These are phyloP conservation scores for Cairina moschata DNA, from an alignment of 2,113 vertebrate species.

Conservation along the genomic window DNA sequence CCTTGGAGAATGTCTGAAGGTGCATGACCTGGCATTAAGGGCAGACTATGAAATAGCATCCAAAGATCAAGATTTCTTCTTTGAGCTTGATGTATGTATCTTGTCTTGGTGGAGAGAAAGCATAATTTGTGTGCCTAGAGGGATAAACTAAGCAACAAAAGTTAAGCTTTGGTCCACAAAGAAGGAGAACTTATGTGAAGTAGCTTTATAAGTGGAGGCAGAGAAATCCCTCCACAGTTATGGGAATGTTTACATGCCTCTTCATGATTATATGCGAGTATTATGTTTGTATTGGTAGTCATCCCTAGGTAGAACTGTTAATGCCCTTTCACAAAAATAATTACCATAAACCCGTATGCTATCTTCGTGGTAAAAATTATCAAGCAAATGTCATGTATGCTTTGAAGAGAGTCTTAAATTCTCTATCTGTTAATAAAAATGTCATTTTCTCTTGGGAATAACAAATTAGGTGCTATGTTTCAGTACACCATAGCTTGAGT, in stretches of 20 bases:
- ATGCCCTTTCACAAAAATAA: neutral
- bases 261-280: fast-evolving
- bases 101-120: neutral
- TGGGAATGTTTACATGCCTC: neutral
- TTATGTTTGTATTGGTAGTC: neutral
- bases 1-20: conserved; percentile 96
- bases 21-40: conserved; percentile 95
- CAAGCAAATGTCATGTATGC: neutral
- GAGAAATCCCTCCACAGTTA: neutral
- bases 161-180: neutral
- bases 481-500: neutral
- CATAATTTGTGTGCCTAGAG: neutral
- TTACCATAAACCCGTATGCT: neutral
- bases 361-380: neutral
- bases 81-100: conserved; percentile 96
- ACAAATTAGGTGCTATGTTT: neutral
- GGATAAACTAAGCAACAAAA: neutral
- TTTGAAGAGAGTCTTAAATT: neutral
- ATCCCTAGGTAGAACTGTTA: neutral
- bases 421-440: neutral
- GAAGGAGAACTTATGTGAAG: neutral
- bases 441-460: neutral
- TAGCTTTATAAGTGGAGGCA: neutral
- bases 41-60: conserved; percentile 98
- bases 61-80: conserved; percentile 98